Conservation (phyloP, 2,888 invertebrate genomes). For the Spicauda simplicius region DNA sequence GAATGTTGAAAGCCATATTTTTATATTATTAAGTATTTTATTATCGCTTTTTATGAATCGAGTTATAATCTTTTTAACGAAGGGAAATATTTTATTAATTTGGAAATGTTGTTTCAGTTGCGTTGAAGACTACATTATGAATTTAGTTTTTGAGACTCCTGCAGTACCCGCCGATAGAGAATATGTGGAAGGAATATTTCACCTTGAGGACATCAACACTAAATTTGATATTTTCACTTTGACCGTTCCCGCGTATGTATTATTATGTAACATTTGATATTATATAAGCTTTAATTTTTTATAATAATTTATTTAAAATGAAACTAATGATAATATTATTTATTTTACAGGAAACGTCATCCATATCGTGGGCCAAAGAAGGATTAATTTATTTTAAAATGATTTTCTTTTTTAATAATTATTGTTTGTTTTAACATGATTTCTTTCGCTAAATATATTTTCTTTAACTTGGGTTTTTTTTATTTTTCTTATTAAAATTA, state of each 20-base stretch:
- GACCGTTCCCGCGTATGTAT: constrained; percentile 72
- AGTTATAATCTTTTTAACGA: no score
- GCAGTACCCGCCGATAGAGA: constrained; percentile 69
- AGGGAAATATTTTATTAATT: background rate
- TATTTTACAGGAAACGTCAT: constrained; percentile 43
- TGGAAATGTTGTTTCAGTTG: constrained; percentile 56
- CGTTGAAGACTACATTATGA: constrained; percentile 81
- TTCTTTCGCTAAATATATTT: background rate
- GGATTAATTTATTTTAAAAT: constrained; percentile 37
- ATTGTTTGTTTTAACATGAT: background rate
- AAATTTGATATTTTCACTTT: constrained; percentile 77
- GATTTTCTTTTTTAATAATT: background rate
- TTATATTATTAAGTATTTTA: no score
- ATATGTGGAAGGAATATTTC: constrained; percentile 69
- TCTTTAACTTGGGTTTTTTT: background rate
- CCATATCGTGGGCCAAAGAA: constrained; percentile 40
- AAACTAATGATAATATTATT: background rate
- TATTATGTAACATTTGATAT: background rate
- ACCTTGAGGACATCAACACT: constrained; percentile 72
- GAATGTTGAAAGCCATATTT: no score
- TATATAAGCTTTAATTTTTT: no score
- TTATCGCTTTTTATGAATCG: no score
- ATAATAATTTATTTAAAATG: no score
- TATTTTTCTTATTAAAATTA: background rate
- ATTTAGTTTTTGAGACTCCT: constrained; percentile 75